Conservation (phyloP, 2,113 vertebrate genomes). For the Geococcyx californianus region DNA sequence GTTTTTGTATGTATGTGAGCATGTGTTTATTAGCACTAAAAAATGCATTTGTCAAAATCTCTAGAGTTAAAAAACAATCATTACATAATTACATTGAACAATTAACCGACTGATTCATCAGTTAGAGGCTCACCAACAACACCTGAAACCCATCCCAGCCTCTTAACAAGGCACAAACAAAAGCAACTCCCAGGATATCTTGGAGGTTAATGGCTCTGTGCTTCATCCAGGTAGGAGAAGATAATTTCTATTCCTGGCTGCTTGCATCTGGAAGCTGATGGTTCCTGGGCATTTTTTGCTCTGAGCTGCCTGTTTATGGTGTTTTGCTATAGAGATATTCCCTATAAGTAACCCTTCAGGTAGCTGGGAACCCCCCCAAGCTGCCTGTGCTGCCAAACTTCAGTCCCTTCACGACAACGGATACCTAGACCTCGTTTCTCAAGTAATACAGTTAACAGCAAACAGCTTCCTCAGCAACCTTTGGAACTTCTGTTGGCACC, state of each 20-base stretch:
- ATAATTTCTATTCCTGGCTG: neutral
- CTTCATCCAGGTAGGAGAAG: neutral
- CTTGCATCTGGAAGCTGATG: neutral
- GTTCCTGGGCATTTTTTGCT: neutral
- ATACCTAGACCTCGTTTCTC: neutral
- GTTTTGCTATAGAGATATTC: neutral
- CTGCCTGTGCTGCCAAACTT: neutral
- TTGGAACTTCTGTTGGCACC: neutral
- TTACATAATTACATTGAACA: slow-evolving; percentile 40
- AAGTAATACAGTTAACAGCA: neutral
- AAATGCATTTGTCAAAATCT: slow-evolving; percentile 55
- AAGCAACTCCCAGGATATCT: neutral
- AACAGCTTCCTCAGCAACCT: neutral
- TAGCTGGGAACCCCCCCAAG: too few relatives aligned
- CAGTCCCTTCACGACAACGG: rapidly evolving
- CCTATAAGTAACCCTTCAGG: neutral
- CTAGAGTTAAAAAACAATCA: slow-evolving; percentile 59
- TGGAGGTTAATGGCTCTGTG: neutral
- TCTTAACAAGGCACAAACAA: slow-evolving; percentile 21
- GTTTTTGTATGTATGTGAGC: neutral
- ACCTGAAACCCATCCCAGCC: slow-evolving; percentile 31
- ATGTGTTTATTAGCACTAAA: neutral
- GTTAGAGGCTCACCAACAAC: slow-evolving; percentile 26
- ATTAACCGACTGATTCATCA: slow-evolving; percentile 65
- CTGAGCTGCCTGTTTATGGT: neutral